phyloP scores from a whole-genome alignment of 2,113 vertebrate species.

The Acinonyx jubatus region DNA sequence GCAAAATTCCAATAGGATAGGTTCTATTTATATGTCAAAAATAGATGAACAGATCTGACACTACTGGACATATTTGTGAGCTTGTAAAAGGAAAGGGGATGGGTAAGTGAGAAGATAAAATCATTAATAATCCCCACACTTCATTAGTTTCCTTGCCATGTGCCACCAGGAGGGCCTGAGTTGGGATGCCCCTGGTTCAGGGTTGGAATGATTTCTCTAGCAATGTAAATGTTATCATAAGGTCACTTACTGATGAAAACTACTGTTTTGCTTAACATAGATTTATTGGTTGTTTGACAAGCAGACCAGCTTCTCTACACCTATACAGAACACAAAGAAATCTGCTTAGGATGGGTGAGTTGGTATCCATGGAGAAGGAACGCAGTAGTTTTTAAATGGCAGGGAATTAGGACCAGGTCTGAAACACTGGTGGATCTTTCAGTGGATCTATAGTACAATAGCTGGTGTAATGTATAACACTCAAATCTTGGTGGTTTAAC shows the following conservation, averaged over 20 bases:
- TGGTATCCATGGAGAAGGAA: not conserved
- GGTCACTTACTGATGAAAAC: constrained; percentile 82
- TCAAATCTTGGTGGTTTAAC: not conserved
- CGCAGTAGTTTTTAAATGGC: not conserved
- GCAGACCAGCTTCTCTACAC: constrained; percentile 73
- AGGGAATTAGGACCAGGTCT: not conserved
- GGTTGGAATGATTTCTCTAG: constrained; percentile 71
- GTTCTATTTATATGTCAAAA: constrained; percentile 78
- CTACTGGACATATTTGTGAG: constrained; percentile 67
- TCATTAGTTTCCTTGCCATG: constrained; percentile 76
- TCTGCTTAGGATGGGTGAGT: constrained; percentile 55
- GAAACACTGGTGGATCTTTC: not conserved
- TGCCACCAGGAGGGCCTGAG: constrained; percentile 51
- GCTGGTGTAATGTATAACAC: not conserved
- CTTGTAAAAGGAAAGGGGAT: constrained; percentile 53
- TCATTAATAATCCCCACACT: constrained; percentile 66
- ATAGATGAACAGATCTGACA: constrained; percentile 67
- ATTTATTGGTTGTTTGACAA: constrained; percentile 81
- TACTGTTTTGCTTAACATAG: constrained; percentile 74
- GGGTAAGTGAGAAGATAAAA: constrained; percentile 68
- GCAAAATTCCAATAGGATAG: constrained; percentile 66
- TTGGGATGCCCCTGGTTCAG: constrained; percentile 70
- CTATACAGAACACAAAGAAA: constrained; percentile 60
- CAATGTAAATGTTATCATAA: constrained; percentile 83
- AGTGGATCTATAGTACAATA: not conserved